Evolutionary conservation across 2,797 vertebrate species (phyloP).

Genomic region (Muscicapa comitata): DNA sequence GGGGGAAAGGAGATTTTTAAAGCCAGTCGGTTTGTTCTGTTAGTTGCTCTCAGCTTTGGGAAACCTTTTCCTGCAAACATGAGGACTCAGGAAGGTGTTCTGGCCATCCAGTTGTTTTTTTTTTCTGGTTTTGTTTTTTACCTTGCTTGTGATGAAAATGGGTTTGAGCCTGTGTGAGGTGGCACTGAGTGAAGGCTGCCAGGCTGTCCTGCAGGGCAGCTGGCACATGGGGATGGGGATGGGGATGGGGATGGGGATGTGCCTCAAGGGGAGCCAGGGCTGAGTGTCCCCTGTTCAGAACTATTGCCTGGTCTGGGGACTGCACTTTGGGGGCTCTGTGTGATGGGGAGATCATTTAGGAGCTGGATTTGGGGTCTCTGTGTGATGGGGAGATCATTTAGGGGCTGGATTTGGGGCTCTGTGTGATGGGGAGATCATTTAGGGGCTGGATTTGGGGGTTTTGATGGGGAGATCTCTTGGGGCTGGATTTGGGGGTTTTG

Average conservation of each 20-base stretch:
- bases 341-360: too few relatives aligned
- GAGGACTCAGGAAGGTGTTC: neutral
- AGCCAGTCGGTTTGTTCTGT: neutral
- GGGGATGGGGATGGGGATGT: neutral
- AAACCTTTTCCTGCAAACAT: neutral
- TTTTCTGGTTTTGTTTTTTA: neutral
- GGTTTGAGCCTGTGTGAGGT: accelerated
- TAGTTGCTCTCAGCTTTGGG: neutral
- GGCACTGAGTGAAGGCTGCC: neutral
- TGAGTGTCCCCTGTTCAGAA: accelerated
- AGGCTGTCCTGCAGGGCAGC: neutral
- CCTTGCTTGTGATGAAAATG: accelerated
- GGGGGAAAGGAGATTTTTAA: neutral
- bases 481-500: too few relatives aligned
- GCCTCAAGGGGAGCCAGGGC: neutral
- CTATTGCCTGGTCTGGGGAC: accelerated
- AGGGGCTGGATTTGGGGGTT: too few relatives aligned
- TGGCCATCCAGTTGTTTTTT: neutral
- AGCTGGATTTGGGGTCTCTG: neutral
- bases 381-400: too few relatives aligned
- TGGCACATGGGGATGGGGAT: neutral
- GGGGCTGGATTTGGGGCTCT: too few relatives aligned
- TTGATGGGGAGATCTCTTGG: too few relatives aligned
- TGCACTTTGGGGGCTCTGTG: too few relatives aligned
- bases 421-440: too few relatives aligned